A percentile compares a stretch with the other conserved stretches of the same genome.
Evolutionary conservation across 1,140 invertebrate species (phyloP).

Genomic region (Atta colombica): DNA sequence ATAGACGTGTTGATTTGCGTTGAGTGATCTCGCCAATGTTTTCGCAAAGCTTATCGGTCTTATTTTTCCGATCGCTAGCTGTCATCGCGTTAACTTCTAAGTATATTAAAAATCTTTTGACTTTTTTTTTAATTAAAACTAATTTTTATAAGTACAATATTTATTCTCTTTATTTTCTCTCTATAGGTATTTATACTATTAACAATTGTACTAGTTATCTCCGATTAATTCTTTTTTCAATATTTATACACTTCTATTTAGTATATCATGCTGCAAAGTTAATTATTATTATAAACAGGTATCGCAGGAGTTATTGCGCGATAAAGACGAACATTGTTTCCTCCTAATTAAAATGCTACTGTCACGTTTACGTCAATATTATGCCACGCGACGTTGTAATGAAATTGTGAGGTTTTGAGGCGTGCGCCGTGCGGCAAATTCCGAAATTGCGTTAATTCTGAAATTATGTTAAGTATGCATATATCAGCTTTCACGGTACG

Average conservation of each 20-base stretch:
- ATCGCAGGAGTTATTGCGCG: slow-evolving; percentile 1
- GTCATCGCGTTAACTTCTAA: neutral
- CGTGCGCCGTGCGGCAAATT: slow-evolving; percentile 51
- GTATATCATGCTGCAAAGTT: neutral
- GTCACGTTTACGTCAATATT: slow-evolving; percentile 57
- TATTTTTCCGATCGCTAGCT: neutral
- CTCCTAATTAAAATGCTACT: slow-evolving; percentile 43
- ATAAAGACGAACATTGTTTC: slow-evolving; percentile 41
- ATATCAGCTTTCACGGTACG: slow-evolving; percentile 47
- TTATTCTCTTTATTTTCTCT: neutral
- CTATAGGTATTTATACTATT: neutral
- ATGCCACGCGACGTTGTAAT: slow-evolving; percentile 42
- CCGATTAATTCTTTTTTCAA: neutral
- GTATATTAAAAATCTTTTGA: neutral
- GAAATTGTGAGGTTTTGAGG: slow-evolving; percentile 57
- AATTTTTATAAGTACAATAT: neutral
- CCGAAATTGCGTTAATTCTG: slow-evolving; percentile 58
- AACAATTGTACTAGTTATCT: neutral
- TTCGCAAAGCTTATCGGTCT: neutral
- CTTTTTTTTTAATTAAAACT: too few relatives aligned
- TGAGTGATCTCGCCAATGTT: neutral
- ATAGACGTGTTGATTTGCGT: slow-evolving; percentile 28
- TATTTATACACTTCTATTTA: neutral
- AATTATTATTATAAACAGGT: slow-evolving; percentile 1
- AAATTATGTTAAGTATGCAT: slow-evolving; percentile 65